phyloP scores from a whole-genome alignment of 2,888 invertebrate species.

The Drosophila kambysellisi region DNA sequence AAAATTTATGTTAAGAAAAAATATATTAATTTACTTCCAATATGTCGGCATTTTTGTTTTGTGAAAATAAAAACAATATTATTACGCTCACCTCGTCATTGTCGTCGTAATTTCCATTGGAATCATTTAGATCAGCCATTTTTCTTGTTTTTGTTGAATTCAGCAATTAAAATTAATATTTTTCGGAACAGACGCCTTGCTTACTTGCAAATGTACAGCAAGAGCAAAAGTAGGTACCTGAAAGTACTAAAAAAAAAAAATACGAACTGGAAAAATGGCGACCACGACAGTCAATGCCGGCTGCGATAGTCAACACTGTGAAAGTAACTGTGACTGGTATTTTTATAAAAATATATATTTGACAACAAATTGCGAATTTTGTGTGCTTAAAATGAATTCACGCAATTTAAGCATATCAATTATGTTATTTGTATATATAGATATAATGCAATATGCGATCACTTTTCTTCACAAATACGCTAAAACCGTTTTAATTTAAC shows the following conservation, averaged over 20 bases:
- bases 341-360: neutral
- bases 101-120: constrained; percentile 78
- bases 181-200: constrained; percentile 42
- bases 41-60: constrained; percentile 36
- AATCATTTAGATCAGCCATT: constrained; percentile 77
- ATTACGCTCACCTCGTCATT: constrained; percentile 74
- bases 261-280: constrained; percentile 53
- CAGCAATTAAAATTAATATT: constrained; percentile 20
- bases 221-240: constrained; percentile 53
- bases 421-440: neutral
- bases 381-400: neutral
- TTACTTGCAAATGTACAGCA: constrained; percentile 52
- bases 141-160: constrained; percentile 20
- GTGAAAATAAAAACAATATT: constrained; percentile 11
- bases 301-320: constrained; percentile 18
- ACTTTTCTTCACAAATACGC: neutral
- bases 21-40: constrained; percentile 9
- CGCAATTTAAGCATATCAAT: neutral
- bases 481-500: neutral
- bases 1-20: neutral
- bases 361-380: neutral
- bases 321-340: constrained; percentile 10
- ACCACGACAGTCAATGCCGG: constrained; percentile 43
- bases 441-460: neutral
- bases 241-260: constrained; percentile 39